Base-by-base conservation (phyloP, 2,797 vertebrate genomes). In the Mareca strepera region DNA sequence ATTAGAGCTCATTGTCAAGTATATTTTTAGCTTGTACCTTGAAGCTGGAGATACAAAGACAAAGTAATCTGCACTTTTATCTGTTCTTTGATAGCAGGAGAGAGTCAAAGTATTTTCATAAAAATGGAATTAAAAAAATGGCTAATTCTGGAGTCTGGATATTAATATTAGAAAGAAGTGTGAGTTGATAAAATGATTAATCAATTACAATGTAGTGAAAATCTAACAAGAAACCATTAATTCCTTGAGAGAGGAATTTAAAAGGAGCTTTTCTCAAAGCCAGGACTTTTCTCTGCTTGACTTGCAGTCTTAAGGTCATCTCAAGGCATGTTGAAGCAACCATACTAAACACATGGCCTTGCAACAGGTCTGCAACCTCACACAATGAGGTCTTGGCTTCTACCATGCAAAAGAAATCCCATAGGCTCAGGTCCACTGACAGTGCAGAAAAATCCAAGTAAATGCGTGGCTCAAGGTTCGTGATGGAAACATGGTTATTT, bases 1-100 rank as follows among this genome's bases (percentile, higher is more conserved):
- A 92, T 79, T 92, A 90, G 80, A 96, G 43, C 8, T 84, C 52
- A 79, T 74, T 83, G 60, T 58, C 63, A 88, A 80, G 41, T 26
- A 39, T 79, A 79, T 79, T 88, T 92, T 93, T 70, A 93, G n/a
- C 23, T 81, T 90, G 43, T 67, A 66, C 69, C 9, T 76, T 77
- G 77, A 84, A 91, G 33, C 4, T 78, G 46, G 59, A 88, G 46
- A 35, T 52, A 73, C 6, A 70, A 89, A 77, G 75, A 62, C 33
- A 87, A 73, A 84, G 55, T 64, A 80, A 72, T 79, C 58, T 82
- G 82, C 35, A 55, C 28, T 6, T 37, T 69, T 81, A 78, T 33
- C 33, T 78, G 16, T 58, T 89, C 44, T 89, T 86, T 88, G 50
- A 67, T 25, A 88, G 33, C 46, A 86, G 46, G 50, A 83, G 21